Evolutionary conservation across 1,140 invertebrate genomes (phyloP).

Genomic region (Bombus pyrosoma): DNA sequence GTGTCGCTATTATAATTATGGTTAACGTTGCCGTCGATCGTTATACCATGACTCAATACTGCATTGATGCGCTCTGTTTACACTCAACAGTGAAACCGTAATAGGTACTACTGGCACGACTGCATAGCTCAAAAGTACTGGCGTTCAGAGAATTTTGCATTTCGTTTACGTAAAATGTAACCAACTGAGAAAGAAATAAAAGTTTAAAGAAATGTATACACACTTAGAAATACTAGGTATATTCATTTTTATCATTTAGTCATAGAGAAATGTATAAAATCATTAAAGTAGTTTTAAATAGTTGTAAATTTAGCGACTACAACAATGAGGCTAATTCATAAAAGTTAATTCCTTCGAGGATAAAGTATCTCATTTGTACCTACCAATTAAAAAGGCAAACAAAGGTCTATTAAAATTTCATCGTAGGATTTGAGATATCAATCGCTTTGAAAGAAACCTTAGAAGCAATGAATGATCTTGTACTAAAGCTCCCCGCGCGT

Average conservation of each 20-base stretch:
- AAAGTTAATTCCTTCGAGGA: neutral
- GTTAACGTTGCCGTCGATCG: slow-evolving; percentile 30
- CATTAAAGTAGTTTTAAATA: neutral
- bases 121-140: slow-evolving; percentile 14
- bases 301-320: neutral
- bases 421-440: no score
- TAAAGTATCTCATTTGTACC: neutral
- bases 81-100: slow-evolving; percentile 34
- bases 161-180: slow-evolving; percentile 11
- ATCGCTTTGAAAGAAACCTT: neutral
- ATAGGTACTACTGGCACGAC: slow-evolving; percentile 24
- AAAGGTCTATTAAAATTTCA: neutral
- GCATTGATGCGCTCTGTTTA: slow-evolving; percentile 50
- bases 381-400: neutral
- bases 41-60: slow-evolving; percentile 37
- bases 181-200: neutral
- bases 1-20: slow-evolving; percentile 30
- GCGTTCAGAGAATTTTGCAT: slow-evolving; percentile 12
- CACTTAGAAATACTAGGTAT: neutral
- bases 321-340: neutral
- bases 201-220: neutral
- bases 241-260: neutral
- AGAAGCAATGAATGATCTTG: neutral
- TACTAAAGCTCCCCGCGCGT: neutral
- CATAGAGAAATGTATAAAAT: neutral